A percentile compares a stretch with the other conserved stretches of the same genome.
Evolutionary conservation across 2,113 vertebrate species (phyloP).

Genomic region (Zonotrichia leucophrys): DNA sequence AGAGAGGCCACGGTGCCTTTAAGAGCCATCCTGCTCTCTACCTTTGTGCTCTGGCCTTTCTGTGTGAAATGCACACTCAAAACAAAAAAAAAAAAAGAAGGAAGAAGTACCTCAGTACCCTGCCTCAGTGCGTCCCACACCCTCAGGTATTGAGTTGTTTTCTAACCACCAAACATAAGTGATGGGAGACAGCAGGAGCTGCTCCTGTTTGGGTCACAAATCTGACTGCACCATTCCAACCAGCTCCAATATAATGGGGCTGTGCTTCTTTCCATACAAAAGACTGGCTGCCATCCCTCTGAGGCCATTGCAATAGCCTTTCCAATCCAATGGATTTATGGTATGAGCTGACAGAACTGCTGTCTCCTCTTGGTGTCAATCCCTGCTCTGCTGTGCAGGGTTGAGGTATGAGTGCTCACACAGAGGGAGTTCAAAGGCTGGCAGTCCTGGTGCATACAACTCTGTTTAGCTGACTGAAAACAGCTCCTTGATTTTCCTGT

Average conservation of each 20-base stretch:
- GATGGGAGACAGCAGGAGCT: background rate
- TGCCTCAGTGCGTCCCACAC: background rate
- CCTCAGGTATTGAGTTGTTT: background rate
- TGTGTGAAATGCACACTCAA: background rate
- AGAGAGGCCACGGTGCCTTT: background rate
- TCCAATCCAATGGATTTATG: background rate
- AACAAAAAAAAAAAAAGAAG: background rate
- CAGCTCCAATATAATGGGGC: accelerated
- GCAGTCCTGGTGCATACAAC: background rate
- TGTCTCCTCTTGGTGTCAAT: background rate
- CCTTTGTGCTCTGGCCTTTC: background rate
- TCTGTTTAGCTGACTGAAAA: background rate
- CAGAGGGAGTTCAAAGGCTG: background rate
- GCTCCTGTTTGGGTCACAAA: background rate
- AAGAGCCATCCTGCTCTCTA: background rate
- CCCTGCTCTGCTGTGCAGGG: background rate
- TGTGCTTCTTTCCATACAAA: background rate
- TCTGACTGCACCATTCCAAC: background rate
- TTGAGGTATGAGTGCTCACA: background rate
- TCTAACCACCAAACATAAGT: background rate
- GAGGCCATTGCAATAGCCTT: background rate
- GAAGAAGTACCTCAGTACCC: background rate
- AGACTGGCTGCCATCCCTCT: background rate
- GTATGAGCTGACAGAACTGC: background rate
- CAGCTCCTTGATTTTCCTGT: background rate